phyloP scores from a whole-genome alignment of 2,888 invertebrate species.

The Bugulina stolonifera region DNA sequence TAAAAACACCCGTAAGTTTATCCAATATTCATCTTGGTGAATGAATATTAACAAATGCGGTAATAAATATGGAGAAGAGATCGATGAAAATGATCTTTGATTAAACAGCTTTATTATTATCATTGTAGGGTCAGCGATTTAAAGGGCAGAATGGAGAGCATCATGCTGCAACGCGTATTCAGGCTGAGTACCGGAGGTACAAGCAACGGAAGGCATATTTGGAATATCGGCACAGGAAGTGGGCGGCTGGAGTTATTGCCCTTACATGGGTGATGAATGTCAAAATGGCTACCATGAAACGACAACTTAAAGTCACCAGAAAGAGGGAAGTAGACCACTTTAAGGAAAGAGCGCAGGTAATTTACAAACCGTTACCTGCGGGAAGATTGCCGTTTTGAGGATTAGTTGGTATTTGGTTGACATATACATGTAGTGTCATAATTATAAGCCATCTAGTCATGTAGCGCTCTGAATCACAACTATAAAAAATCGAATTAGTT shows the following conservation, averaged over 20 bases:
- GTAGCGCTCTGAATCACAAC: too few species aligned
- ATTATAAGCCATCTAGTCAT: too few species aligned
- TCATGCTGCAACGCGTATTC: constrained; percentile 48
- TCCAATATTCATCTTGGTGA: too few species aligned
- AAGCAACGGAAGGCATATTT: constrained; percentile 42
- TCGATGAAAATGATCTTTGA: too few species aligned
- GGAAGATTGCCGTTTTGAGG: too few species aligned
- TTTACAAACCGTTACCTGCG: too few species aligned
- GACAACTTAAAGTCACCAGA: constrained; percentile 42
- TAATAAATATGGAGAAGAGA: too few species aligned
- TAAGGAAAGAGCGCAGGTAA: constrained; percentile 41
- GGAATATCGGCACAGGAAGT: constrained; percentile 47
- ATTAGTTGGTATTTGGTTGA: too few species aligned
- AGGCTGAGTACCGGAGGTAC: constrained; percentile 44
- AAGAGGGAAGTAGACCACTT: constrained; percentile 44
- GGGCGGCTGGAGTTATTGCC: constrained; percentile 53
- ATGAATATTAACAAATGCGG: background rate
- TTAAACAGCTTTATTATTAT: too few species aligned
- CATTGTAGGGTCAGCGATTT: constrained; percentile 44
- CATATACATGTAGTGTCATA: too few species aligned
- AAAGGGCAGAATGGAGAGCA: constrained; percentile 41
- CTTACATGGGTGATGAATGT: constrained; percentile 52
- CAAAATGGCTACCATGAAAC: constrained; percentile 47
- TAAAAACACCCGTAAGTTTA: constrained; percentile 45
- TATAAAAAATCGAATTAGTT: too few species aligned